These are phyloP conservation scores for Rutilus rutilus DNA, from an alignment of 2,113 vertebrate genomes.

Conservation along the genomic window DNA sequence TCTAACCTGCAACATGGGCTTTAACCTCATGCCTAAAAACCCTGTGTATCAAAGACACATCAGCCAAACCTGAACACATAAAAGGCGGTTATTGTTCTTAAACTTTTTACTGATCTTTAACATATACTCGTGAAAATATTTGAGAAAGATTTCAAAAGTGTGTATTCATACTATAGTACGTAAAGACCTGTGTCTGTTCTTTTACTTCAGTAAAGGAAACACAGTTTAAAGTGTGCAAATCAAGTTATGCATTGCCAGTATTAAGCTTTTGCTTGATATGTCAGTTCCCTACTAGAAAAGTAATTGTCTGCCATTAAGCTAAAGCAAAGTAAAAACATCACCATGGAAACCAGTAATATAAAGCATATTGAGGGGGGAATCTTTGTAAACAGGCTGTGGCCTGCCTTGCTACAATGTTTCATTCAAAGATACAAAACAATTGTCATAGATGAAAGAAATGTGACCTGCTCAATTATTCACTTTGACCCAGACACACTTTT, in stretches of 20 bases:
- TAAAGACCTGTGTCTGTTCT: neutral
- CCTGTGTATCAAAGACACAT: no score
- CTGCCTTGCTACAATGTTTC: slow-evolving; percentile 20
- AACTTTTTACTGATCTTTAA: no score
- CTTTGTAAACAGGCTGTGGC: neutral
- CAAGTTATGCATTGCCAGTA: neutral
- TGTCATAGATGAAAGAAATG: neutral
- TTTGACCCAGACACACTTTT: neutral
- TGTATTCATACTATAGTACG: neutral
- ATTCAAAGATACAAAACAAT: slow-evolving; percentile 17
- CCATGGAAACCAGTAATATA: slow-evolving; percentile 47
- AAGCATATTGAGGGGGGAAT: slow-evolving; percentile 6
- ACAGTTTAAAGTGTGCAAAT: neutral
- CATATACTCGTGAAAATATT: neutral
- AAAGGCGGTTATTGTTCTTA: neutral
- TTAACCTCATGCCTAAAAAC: no score
- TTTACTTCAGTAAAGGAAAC: neutral
- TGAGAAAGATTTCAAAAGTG: neutral
- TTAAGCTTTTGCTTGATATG: slow-evolving; percentile 27
- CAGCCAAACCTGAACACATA: neutral
- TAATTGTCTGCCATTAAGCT: slow-evolving; percentile 41
- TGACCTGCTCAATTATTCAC: neutral
- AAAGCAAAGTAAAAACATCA: slow-evolving; percentile 45
- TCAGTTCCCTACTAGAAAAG: neutral
- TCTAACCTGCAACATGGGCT: no score